Evolutionary conservation across 2,797 vertebrate genomes (phyloP), one percentile per base, ranked within the genome.

Genomic region (Argentina silus): DNA sequence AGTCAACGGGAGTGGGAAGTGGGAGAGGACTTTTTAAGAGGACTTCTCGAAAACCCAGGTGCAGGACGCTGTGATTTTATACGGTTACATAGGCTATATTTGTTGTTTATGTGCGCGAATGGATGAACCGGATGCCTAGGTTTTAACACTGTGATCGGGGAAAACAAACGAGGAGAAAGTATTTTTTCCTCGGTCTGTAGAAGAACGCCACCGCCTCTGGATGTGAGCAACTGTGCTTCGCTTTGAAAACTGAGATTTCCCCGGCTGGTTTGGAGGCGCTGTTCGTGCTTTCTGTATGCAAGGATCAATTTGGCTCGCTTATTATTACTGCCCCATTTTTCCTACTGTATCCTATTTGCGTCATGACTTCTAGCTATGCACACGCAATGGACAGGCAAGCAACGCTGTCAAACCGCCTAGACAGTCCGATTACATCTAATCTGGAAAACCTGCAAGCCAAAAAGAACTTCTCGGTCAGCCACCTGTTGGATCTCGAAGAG

Each of bases 391-490:
- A 98, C 90, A 93, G 96, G 89, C 96, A 95, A 83, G 90, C 92
- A 81, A 85, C 96, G 83, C 84, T 96, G 88, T 91, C 96, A 74
- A 94, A 93, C 93, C 96, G 96, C 87, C 92, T 98, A 94, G 97
- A 98, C 89, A 96, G 94, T 79, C 95, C 96, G 48, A 92, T 95
- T 87, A 91, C 93, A 65, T 92, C 94, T 73, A 95, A 93, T 90
- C 94, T 97, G 93, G 97, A 99, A 91, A 95, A 93, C 89, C 93
- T 98, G 89, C 97, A 98, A 88, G 96, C 94, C 81, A 98, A 98
- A 83, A 99, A 99, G 96, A 98, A 98, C 94, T 99, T 99, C 94
- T 97, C 97, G 8, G 97, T 99, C 79, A 99, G 97, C 92, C 97
- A 99, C 96, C 95, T 99, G 95, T 85, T 99, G 91, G 97, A 99